Conservation (phyloP, 1,140 invertebrate species). For the Leguminivora glycinivorella region DNA sequence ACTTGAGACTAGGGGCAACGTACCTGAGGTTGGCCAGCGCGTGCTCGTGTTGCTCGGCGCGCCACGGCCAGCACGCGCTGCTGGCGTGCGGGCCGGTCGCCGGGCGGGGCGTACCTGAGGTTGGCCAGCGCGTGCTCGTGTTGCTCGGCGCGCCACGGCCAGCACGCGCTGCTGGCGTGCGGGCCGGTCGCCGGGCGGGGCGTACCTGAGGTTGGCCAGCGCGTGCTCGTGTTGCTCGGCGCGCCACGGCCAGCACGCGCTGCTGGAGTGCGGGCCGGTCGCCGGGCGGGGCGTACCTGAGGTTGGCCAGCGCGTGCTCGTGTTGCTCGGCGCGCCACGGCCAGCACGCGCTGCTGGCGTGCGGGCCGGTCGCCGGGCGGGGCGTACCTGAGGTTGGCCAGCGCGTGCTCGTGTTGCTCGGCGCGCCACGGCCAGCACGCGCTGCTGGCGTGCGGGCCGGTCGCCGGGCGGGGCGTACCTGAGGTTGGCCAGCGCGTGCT, state of each 20-base stretch:
- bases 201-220: constrained; percentile 84
- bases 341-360: neutral
- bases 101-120: constrained; percentile 92
- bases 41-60: constrained; percentile 87
- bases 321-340: constrained; percentile 77
- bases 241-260: constrained; percentile 26
- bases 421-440: constrained; percentile 50
- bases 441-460: too few relatives aligned
- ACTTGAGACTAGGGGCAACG: too few relatives aligned
- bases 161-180: constrained; percentile 92
- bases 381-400: constrained; percentile 83
- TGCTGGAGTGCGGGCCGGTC: too few relatives aligned
- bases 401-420: constrained; percentile 87
- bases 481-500: constrained; percentile 86
- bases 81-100: constrained; percentile 94
- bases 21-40: constrained; percentile 94
- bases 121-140: constrained; percentile 91
- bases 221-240: constrained; percentile 84
- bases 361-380: neutral
- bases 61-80: constrained; percentile 88
- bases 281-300: constrained; percentile 76
- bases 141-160: constrained; percentile 83
- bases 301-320: constrained; percentile 86
- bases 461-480: constrained; percentile 85
- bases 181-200: constrained; percentile 92